Conservation (phyloP, 2,797 vertebrate species). For the Oophaga sylvatica region DNA sequence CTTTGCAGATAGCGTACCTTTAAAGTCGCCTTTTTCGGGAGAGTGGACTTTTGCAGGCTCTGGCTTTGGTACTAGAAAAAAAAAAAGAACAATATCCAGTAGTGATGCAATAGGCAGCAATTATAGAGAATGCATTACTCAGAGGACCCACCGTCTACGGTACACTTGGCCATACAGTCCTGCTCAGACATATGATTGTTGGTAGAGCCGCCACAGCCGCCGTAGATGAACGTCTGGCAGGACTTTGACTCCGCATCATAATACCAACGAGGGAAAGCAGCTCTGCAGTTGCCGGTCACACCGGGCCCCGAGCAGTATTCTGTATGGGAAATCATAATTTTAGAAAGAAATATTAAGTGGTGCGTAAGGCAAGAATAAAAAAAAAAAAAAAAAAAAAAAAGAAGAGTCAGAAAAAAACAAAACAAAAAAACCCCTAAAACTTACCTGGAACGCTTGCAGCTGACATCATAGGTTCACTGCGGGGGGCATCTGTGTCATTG, state of each 20-base stretch:
- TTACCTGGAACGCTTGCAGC: not conserved
- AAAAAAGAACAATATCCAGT: not conserved
- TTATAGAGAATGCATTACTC: too few species aligned
- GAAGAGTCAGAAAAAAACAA: not conserved
- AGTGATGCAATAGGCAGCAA: not conserved
- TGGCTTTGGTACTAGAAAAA: slow-evolving; percentile 20
- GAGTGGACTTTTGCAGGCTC: slow-evolving; percentile 16
- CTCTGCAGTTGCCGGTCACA: slow-evolving; percentile 36
- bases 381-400: not conserved
- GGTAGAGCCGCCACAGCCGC: slow-evolving; percentile 51
- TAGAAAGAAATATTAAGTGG: not conserved
- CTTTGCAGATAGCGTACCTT: not conserved
- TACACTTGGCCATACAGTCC: slow-evolving; percentile 6
- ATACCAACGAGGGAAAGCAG: slow-evolving; percentile 54
- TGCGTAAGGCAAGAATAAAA: too few species aligned
- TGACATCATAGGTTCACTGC: not conserved
- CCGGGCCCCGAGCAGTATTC: slow-evolving; percentile 31
- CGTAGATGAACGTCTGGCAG: slow-evolving; percentile 44
- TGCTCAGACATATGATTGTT: slow-evolving; percentile 47
- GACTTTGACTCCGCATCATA: not conserved
- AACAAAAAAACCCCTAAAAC: too few species aligned
- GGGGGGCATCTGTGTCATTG: not conserved
- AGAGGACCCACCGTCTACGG: too few species aligned
- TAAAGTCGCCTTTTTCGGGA: not conserved
- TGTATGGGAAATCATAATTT: not conserved